Conservation (phyloP, 2,797 vertebrate genomes). For the Acridotheres tristis region DNA sequence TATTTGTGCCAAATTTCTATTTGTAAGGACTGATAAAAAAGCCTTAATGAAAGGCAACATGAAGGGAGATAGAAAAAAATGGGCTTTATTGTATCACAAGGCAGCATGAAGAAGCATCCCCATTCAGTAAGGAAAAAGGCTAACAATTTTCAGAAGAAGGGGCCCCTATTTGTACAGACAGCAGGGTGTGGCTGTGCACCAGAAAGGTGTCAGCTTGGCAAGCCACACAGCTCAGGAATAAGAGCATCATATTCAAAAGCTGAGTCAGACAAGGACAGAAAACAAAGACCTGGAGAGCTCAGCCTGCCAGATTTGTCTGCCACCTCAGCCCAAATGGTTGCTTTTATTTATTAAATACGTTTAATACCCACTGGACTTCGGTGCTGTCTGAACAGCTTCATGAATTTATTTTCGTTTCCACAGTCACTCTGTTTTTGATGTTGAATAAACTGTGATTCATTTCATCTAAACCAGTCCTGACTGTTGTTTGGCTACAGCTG, state of each 20-base stretch:
- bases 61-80: neutral
- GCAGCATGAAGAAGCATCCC: neutral
- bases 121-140: neutral
- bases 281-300: slow-evolving; percentile 31
- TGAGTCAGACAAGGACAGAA: slow-evolving; percentile 31
- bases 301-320: neutral
- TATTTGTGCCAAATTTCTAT: neutral
- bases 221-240: neutral
- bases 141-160: neutral
- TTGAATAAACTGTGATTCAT: slow-evolving; percentile 22
- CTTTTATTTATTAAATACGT: slow-evolving; percentile 19
- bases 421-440: neutral
- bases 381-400: neutral
- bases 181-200: neutral
- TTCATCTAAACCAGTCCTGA: neutral
- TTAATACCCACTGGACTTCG: neutral
- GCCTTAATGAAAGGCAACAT: neutral
- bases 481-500: neutral
- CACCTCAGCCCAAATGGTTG: neutral
- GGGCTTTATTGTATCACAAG: neutral
- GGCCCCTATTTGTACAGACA: neutral
- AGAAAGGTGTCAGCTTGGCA: neutral
- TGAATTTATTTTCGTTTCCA: slow-evolving; percentile 32
- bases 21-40: neutral
- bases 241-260: slow-evolving; percentile 5